Evolutionary conservation across 2,797 vertebrate genomes (phyloP).

Genomic region (Rallus crepitans): DNA sequence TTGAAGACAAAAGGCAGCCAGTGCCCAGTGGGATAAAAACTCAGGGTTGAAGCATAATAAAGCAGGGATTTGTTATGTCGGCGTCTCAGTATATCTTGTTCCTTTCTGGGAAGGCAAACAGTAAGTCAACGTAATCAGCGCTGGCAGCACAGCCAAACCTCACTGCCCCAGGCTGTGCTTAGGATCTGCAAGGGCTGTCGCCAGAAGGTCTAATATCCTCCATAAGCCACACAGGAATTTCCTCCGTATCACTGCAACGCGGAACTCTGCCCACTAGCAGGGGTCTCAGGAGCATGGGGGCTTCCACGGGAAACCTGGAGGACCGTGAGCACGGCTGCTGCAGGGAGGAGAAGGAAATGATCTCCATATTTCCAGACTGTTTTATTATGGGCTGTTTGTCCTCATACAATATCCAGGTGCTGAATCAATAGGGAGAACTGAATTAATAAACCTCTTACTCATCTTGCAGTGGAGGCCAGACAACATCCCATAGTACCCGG

Average conservation of each 20-base stretch:
- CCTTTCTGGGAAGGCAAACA: not conserved
- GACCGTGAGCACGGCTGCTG: accelerated
- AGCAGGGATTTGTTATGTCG: not conserved
- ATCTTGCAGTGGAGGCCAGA: not conserved
- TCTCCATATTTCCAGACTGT: not conserved
- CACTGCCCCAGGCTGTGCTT: not conserved
- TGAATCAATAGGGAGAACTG: not conserved
- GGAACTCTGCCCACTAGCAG: not conserved
- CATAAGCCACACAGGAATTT: not conserved
- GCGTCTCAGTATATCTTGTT: not conserved
- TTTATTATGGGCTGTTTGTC: not conserved
- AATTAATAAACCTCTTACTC: not conserved
- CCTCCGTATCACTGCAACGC: accelerated
- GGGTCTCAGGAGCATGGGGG: not conserved
- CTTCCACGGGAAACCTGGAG: not conserved
- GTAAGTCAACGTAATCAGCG: not conserved
- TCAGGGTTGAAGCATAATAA: not conserved
- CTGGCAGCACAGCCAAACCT: not conserved
- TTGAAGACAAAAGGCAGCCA: not conserved
- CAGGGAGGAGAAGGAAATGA: not conserved
- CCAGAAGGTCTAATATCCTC: not conserved
- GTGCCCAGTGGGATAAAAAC: not conserved
- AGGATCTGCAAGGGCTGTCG: not conserved
- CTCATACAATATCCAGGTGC: not conserved
- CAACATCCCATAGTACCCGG: not conserved